Base-by-base conservation (phyloP, 2,113 vertebrate species). In the Solenodon paradoxus region DNA sequence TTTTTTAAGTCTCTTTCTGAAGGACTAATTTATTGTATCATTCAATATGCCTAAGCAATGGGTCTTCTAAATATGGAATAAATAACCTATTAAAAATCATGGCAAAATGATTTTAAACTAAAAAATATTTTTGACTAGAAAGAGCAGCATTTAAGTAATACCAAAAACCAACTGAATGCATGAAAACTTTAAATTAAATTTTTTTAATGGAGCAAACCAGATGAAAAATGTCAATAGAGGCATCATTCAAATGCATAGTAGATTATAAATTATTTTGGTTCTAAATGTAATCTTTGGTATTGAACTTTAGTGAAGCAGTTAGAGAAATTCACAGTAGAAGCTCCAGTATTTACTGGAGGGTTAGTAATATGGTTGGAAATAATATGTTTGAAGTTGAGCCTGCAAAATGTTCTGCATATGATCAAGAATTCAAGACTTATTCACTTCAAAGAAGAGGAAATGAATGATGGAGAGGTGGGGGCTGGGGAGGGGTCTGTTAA, bases 1-100 rank as follows among this genome's bases (percentile, higher is more conserved):
- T 71, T 95, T 75, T 90, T 59, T 10, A 94, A 93, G 69, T 61
- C 75, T 35, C 40, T 49, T 72, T 61, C 69, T 95, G 45, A 95
- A 92, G 26, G 47, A 88, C 24, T 75, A 66, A 86, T 89, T 85
- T 69, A 53, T 95, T 79, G 87, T 59, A 32, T 83, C 53, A 75
- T 66, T 79, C 80, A 92, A 69, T 72, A 90, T 79, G 49, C 42
- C 57, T 83, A 92, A 92, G 63, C 16, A 87, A 42, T 53, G 89
- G 68, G 47, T 68, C 38, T 93, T 90, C 30, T 83, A 51, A 87
- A 75, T 79, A n/a, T 40, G 82, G 57, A 82, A 81, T 57, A 93
- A 79, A 92, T 59, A 78, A 72, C 17, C 12, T 10, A 51, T 91
- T 87, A 61, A 83, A 96, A 88, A 64, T 12, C 49, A 63, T 57